Evolutionary conservation across 2,888 invertebrate species (phyloP).

Genomic region (Lymantria monacha): DNA sequence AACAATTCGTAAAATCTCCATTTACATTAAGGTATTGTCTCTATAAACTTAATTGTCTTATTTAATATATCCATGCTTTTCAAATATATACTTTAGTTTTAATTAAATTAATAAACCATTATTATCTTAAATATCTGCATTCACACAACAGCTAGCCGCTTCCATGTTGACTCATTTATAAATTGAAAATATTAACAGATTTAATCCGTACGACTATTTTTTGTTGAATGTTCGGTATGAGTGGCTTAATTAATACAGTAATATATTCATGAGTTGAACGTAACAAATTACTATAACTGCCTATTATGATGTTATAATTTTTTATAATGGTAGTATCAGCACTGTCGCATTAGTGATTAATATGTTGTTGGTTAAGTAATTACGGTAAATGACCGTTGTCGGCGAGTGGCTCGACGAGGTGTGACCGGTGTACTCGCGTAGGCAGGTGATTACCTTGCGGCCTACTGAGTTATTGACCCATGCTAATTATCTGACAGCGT

Average conservation of each 20-base stretch:
- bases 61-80: neutral
- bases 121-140: slow-evolving; percentile 5
- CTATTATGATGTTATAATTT: slow-evolving; percentile 55
- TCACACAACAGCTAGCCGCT: slow-evolving; percentile 6
- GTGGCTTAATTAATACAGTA: slow-evolving; percentile 38
- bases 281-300: slow-evolving; percentile 46
- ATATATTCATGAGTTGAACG: slow-evolving; percentile 43
- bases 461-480: slow-evolving; percentile 62
- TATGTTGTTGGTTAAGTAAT: slow-evolving; percentile 66
- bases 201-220: slow-evolving; percentile 22
- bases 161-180: slow-evolving; percentile 18
- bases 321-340: slow-evolving; percentile 55
- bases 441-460: slow-evolving; percentile 52
- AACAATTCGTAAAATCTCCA: no score
- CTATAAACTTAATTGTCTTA: no score
- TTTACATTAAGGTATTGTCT: no score
- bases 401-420: slow-evolving; percentile 44
- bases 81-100: neutral
- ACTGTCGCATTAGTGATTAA: slow-evolving; percentile 74
- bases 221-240: slow-evolving; percentile 32
- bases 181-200: slow-evolving; percentile 16
- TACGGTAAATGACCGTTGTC: slow-evolving; percentile 63
- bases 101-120: neutral
- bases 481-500: slow-evolving; percentile 65
- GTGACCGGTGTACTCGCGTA: slow-evolving; percentile 46